These are phyloP conservation scores for Sternotherus odoratus DNA, from an alignment of 2,797 vertebrate species.

Conservation along the genomic window DNA sequence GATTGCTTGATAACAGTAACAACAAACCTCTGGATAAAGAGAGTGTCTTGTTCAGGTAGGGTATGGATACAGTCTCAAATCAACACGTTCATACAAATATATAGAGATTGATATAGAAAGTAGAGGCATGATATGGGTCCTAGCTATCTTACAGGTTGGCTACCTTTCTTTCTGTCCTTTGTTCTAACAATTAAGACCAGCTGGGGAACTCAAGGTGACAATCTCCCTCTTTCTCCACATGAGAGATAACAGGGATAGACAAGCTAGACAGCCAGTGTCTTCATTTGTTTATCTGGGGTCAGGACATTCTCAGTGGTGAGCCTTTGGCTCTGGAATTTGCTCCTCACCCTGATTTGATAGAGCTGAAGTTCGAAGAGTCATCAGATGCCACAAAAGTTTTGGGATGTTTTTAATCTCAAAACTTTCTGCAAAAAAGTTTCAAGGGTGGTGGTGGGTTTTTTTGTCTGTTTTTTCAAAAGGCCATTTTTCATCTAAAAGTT, in stretches of 20 bases:
- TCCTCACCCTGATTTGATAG: not conserved
- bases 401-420: not conserved
- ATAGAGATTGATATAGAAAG: constrained; percentile 17
- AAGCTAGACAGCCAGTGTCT: not conserved
- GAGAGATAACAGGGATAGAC: not conserved
- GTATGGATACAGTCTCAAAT: constrained; percentile 57
- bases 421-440: not conserved
- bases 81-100: constrained; percentile 46
- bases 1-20: constrained; percentile 72
- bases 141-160: not conserved
- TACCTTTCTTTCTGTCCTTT: not conserved
- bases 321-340: not conserved
- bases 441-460: not conserved
- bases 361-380: not conserved
- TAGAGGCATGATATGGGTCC: constrained; percentile 31
- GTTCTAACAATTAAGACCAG: not conserved
- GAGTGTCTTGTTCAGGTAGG: constrained; percentile 49
- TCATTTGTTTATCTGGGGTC: not conserved
- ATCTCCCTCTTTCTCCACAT: not conserved
- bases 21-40: constrained; percentile 67
- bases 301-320: not conserved
- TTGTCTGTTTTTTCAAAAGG: not conserved
- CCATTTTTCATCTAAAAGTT: not conserved
- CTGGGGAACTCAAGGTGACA: not conserved
- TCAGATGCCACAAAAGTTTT: not conserved